A percentile compares a stretch with the other conserved stretches of the same genome.
These are phyloP conservation scores for Noctua pronuba DNA, from an alignment of 2,888 invertebrate species.

Conservation along the genomic window DNA sequence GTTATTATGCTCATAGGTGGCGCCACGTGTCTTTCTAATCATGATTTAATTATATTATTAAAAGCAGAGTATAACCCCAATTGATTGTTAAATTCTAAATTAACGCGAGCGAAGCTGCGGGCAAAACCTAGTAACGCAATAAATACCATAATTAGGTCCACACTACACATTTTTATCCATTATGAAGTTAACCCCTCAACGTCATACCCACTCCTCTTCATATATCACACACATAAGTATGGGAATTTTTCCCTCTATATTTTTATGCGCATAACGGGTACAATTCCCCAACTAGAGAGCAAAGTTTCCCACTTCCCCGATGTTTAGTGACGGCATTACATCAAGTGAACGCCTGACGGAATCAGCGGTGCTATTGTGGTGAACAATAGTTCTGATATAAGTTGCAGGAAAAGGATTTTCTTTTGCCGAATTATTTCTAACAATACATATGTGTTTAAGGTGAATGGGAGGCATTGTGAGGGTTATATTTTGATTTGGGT, in stretches of 20 bases:
- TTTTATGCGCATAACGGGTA: slow-evolving; percentile 52
- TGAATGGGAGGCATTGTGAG: slow-evolving; percentile 35
- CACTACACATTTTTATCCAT: not conserved
- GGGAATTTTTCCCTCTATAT: slow-evolving; percentile 57
- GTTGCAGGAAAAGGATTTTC: slow-evolving; percentile 83
- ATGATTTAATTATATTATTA: too few species aligned
- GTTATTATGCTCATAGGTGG: too few species aligned
- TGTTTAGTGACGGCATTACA: slow-evolving; percentile 67
- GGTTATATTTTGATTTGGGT: slow-evolving; percentile 38
- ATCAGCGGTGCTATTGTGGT: slow-evolving; percentile 85
- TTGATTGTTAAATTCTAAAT: too few species aligned
- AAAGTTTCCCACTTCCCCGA: slow-evolving; percentile 60
- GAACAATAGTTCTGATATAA: slow-evolving; percentile 85
- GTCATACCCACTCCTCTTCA: slow-evolving; percentile 40
- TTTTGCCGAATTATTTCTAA: slow-evolving; percentile 83
- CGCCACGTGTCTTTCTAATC: too few species aligned
- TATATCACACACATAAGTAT: slow-evolving; percentile 36
- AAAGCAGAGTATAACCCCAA: too few species aligned
- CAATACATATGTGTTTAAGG: slow-evolving; percentile 68
- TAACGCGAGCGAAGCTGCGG: too few species aligned
- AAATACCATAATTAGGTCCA: not conserved
- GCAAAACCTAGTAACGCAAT: not conserved
- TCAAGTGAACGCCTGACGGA: slow-evolving; percentile 76
- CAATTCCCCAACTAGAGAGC: slow-evolving; percentile 51
- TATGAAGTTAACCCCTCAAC: slow-evolving; percentile 25